Evolutionary conservation across 2,888 invertebrate genomes (phyloP).

Genomic region (Alloplasta piceator): DNA sequence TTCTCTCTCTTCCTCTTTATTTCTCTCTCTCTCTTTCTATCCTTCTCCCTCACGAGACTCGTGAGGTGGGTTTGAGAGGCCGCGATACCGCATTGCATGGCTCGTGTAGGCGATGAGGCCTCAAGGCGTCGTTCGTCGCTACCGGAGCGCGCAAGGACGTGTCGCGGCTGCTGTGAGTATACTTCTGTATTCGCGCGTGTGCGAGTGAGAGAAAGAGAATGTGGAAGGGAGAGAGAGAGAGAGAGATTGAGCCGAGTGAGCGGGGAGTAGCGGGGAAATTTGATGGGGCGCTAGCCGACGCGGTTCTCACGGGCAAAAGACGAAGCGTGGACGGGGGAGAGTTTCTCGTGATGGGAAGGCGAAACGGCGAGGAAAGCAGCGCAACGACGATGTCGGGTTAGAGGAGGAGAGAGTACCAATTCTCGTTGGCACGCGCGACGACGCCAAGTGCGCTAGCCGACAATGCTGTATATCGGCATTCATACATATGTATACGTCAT

Average conservation of each 20-base stretch:
- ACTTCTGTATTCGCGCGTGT: slow-evolving; percentile 69
- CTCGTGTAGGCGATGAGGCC: slow-evolving; percentile 80
- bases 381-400: slow-evolving; percentile 48
- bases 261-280: slow-evolving; percentile 44
- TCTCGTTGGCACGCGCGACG: slow-evolving; percentile 81
- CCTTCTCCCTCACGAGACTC: too few species aligned
- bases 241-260: slow-evolving; percentile 32
- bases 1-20: too few species aligned
- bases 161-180: slow-evolving; percentile 62
- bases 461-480: slow-evolving; percentile 34
- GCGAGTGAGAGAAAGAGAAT: slow-evolving; percentile 63
- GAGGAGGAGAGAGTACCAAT: slow-evolving; percentile 59
- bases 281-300: slow-evolving; percentile 60
- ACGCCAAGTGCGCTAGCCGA: slow-evolving; percentile 78
- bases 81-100: slow-evolving; percentile 75
- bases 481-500: slow-evolving; percentile 11
- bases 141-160: slow-evolving; percentile 64
- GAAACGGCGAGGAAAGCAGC: slow-evolving; percentile 62
- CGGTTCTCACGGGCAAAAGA: slow-evolving; percentile 60
- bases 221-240: slow-evolving; percentile 59
- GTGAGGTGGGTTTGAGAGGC: slow-evolving; percentile 50
- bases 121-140: slow-evolving; percentile 76
- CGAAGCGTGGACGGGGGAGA: slow-evolving; percentile 30
- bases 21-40: too few species aligned
- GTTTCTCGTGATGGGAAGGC: slow-evolving; percentile 50